These are phyloP conservation scores for Apteryx mantelli DNA, from an alignment of 2,113 vertebrate genomes.

Conservation along the genomic window DNA sequence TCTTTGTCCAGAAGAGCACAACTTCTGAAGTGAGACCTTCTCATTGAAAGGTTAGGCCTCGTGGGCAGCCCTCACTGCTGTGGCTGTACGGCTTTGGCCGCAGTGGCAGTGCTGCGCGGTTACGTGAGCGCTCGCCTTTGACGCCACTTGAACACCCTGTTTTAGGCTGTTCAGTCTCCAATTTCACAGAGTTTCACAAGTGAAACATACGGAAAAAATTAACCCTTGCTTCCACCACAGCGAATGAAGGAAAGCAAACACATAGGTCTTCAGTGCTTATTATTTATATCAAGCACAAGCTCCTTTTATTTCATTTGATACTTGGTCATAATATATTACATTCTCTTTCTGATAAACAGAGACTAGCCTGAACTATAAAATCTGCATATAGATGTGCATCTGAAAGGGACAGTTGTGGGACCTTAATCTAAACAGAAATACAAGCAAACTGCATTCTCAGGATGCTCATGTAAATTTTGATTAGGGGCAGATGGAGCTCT, in stretches of 20 bases:
- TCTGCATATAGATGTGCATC: background rate
- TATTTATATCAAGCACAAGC: background rate
- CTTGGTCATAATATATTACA: background rate
- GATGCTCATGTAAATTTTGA: background rate
- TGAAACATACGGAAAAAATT: background rate
- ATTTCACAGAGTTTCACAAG: background rate
- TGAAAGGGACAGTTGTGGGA: background rate
- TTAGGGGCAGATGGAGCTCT: background rate
- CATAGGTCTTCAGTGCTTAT: background rate
- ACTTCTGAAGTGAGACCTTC: background rate
- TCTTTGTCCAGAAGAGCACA: background rate
- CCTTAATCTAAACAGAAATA: background rate
- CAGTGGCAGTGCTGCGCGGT: background rate
- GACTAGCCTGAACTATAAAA: no score
- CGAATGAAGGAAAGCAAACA: background rate
- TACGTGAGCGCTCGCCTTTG: background rate
- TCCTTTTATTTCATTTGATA: background rate
- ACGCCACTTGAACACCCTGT: background rate
- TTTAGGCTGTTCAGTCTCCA: background rate
- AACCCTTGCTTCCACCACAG: background rate
- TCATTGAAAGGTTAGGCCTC: background rate
- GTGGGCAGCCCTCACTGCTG: background rate
- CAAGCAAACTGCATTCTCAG: background rate
- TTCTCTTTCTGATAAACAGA: background rate
- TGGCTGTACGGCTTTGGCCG: background rate